These are phyloP conservation scores for Amblyornis subalaris DNA, from an alignment of 2,113 vertebrate genomes.

Conservation along the genomic window DNA sequence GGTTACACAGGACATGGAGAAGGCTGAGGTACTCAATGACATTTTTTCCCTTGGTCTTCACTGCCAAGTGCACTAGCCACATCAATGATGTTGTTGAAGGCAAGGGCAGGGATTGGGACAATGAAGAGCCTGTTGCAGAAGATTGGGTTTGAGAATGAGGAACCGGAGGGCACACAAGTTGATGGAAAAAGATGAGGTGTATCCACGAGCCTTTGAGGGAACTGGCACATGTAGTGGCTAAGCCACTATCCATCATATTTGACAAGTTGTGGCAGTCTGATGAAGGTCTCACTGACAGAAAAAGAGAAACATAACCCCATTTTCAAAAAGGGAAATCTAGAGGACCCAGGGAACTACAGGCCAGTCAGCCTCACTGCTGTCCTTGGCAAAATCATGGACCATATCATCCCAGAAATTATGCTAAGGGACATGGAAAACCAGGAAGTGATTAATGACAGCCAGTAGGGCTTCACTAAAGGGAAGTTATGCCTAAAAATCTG, in stretches of 20 bases:
- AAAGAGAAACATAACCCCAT: background rate
- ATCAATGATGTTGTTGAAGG: fast-evolving
- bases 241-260: background rate
- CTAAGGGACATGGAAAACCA: background rate
- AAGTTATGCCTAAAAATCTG: background rate
- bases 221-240: background rate
- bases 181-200: background rate
- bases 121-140: background rate
- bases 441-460: background rate
- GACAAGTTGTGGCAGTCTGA: background rate
- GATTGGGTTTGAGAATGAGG: no score
- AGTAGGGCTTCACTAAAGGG: background rate
- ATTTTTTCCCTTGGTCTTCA: background rate
- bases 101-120: background rate
- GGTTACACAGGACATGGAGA: no score
- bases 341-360: background rate
- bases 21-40: background rate
- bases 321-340: background rate
- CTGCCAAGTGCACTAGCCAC: background rate
- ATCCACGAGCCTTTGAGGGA: background rate
- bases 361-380: background rate
- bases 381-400: background rate
- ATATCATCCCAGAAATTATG: background rate
- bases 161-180: fast-evolving
- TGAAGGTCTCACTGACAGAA: background rate